A percentile compares a stretch with the other conserved stretches of the same genome.
phyloP scores from a whole-genome alignment of 2,797 vertebrate genomes.

The Microhierax caerulescens region DNA sequence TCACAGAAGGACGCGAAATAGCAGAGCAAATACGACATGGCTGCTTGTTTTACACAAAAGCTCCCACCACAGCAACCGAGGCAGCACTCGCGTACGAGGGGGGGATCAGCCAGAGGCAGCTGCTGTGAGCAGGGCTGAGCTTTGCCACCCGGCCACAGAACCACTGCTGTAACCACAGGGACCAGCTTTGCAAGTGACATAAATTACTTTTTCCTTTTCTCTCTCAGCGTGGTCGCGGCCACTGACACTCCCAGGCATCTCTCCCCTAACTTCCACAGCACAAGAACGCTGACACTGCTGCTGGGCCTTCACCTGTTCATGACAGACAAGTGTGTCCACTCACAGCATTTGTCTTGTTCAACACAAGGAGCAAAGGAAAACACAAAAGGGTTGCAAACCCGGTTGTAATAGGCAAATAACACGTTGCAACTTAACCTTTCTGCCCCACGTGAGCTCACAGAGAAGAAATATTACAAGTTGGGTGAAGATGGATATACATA shows the following conservation, averaged over 20 bases:
- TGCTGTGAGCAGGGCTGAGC: not conserved
- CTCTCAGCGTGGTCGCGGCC: not conserved
- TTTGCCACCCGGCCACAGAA: not conserved
- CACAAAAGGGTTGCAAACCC: not conserved
- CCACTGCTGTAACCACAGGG: not conserved
- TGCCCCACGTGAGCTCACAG: not conserved
- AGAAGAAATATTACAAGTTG: not conserved
- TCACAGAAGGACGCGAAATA: not conserved
- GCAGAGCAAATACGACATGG: not conserved
- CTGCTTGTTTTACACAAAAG: not conserved
- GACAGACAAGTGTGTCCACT: fast-evolving
- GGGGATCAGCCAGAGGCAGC: not conserved
- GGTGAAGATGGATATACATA: not conserved
- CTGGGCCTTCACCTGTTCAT: not conserved
- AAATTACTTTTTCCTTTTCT: not conserved
- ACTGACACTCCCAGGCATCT: not conserved
- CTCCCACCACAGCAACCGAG: not conserved
- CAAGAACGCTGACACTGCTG: not conserved
- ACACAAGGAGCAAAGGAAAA: not conserved
- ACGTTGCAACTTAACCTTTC: not conserved
- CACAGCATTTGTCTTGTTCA: not conserved
- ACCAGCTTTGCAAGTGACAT: not conserved
- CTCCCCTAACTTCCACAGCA: not conserved
- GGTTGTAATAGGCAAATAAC: not conserved
- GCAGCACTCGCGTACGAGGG: not conserved